Percentiles rank a stretch among this genome's conserved stretches.
These are phyloP conservation scores for Lampris incognitus DNA, from an alignment of 2,113 vertebrate species.

Conservation along the genomic window DNA sequence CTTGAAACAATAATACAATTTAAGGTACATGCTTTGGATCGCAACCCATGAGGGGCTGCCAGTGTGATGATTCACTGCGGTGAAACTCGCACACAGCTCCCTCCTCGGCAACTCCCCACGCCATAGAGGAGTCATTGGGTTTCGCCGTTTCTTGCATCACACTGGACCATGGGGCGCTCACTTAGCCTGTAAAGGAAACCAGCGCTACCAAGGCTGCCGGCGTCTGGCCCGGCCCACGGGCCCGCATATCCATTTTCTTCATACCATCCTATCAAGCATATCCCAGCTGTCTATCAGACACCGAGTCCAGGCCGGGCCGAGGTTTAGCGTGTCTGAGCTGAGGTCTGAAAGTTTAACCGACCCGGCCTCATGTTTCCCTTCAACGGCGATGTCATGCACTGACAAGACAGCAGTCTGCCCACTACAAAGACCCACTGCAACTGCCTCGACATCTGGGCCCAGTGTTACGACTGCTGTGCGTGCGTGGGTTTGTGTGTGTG, in stretches of 20 bases:
- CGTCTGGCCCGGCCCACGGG: not conserved
- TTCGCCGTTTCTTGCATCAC: not conserved
- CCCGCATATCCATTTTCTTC: constrained; percentile 4
- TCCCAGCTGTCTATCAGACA: constrained; percentile 35
- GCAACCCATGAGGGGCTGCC: constrained; percentile 12
- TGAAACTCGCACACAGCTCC: constrained; percentile 24
- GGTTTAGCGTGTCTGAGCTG: constrained; percentile 48
- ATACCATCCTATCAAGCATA: constrained; percentile 13
- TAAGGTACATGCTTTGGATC: constrained; percentile 67
- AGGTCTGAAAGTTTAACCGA: constrained; percentile 48
- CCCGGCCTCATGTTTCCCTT: constrained; percentile 67
- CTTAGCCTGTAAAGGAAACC: too few species aligned
- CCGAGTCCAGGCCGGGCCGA: constrained; percentile 37
- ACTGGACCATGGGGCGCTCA: not conserved
- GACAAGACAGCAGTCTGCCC: constrained; percentile 57
- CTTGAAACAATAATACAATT: constrained; percentile 60
- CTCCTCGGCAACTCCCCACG: not conserved
- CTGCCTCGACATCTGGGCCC: constrained; percentile 63
- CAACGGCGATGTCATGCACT: constrained; percentile 55
- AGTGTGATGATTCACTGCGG: constrained; percentile 36
- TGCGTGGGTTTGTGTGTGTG: too few species aligned
- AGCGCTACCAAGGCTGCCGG: too few species aligned
- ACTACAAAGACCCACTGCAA: constrained; percentile 64
- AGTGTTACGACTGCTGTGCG: constrained; percentile 10
- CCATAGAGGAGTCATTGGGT: constrained; percentile 3